Base-by-base conservation (phyloP, 1,140 invertebrate genomes). In the Mya arenaria region DNA sequence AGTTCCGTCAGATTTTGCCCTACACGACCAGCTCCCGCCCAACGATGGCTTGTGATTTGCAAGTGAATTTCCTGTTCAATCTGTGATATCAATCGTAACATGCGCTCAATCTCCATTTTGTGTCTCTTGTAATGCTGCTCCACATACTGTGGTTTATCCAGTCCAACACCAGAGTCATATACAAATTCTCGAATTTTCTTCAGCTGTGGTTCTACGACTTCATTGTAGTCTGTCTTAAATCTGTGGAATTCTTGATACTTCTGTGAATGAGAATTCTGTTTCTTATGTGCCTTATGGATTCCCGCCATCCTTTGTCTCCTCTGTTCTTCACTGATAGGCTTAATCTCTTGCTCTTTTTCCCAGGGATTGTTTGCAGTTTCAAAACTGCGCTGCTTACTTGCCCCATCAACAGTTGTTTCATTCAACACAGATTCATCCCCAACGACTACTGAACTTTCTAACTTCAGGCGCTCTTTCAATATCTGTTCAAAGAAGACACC, bases 401-500 rank as follows among this genome's bases (percentile, higher is more conserved):
- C 28, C 10, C 41, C 62, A 28, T 41, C 48, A 30, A 58, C 1
- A 0, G 19, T 15, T 34, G 17, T n/a, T 6, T 62, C 56, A 62
- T 74, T 74, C 15, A 74, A 23, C 4, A 74, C 72, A 5, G 72
- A 74, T 8, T 15, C 4, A 17, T 39, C 72, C 6, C 72, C 72
- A 41, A 74, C 32, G 8, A 74, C 25, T 32, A 25, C 4, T 6
- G 37, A 41, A 5, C 44, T 62, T 62, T 74, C 23, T 1, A 62
- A 25, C 34, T 74, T n/a, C 32, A 71, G n/a, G 63, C 32, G 23
- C 13, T 56, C 41, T 63, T 48, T 19, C 25, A 77, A 5, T 68
- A 66, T 23, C 25, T 55, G 25, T 55, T 60, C n/a, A 41, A 84
- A 85, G 0, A 37, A 44, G 36, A 73, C 72, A 28, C 69, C 75